These are phyloP conservation scores for Capromys pilorides DNA, from an alignment of 2,797 vertebrate genomes.

Conservation along the genomic window DNA sequence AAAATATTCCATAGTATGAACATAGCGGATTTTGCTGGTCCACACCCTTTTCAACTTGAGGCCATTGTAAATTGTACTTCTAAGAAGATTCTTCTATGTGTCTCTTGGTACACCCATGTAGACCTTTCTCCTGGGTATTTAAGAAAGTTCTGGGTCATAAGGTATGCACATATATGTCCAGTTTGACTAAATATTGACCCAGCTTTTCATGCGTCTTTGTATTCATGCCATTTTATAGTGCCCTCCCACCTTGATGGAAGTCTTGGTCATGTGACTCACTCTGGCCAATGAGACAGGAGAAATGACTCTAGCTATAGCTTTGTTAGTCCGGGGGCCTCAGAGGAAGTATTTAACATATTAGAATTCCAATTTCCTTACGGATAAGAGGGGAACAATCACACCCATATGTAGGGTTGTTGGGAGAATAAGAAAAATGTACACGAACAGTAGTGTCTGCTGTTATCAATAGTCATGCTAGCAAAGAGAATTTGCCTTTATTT, in stretches of 20 bases:
- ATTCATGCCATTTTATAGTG: not conserved
- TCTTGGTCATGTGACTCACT: not conserved
- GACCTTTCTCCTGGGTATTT: not conserved
- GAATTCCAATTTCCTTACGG: conserved; percentile 49
- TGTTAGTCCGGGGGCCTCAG: conserved; percentile 31
- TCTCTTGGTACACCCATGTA: not conserved
- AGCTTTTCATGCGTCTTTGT: not conserved
- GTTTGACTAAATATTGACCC: not conserved
- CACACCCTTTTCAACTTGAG: not conserved
- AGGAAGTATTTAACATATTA: conserved; percentile 14
- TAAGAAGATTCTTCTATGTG: not conserved
- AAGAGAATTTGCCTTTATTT: not conserved
- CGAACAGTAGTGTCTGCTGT: not conserved
- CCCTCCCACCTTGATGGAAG: not conserved
- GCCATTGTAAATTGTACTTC: not conserved
- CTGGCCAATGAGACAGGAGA: not conserved
- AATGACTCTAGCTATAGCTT: not conserved
- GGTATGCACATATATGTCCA: not conserved
- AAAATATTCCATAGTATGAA: not conserved
- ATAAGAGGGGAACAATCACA: conserved; percentile 2
- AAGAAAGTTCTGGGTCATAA: not conserved
- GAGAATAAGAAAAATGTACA: not conserved
- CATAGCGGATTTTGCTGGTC: not conserved
- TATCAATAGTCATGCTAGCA: not conserved
- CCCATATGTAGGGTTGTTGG: not conserved